Evolutionary conservation across 2,797 vertebrate species (phyloP), one percentile per base, ranked within the genome.

Genomic region (Acanthurus leucopareius): DNA sequence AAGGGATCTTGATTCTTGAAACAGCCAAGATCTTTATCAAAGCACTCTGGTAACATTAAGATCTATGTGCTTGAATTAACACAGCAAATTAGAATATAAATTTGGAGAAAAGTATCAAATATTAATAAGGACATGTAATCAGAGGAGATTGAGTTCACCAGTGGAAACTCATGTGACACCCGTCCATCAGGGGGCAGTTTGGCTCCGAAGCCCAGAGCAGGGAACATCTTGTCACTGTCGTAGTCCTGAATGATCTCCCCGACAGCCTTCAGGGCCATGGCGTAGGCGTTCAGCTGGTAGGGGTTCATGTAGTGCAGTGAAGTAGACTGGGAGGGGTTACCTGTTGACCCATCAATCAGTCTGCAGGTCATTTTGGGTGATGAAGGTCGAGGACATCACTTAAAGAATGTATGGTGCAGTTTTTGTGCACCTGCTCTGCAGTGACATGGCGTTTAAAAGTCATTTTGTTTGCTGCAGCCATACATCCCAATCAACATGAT

Each of bases 181-280:
- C 92, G 94, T 42, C 98, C 97, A 1, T 99, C 98, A 0, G 98
- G 97, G 0, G 97, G 98, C 64, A 99, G 94, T 82, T 98, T 99
- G 91, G 98, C 98, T 0, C 98, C 98, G 3, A 99, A 99, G 38
- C 98, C 98, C 6, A 98, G 93, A 10, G 97, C 98, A 0, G 98
- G 98, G 84, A 98, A 99, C 96, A 98, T 97, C 93, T 98, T 99
- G 92, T 98, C 96, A 1, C 97, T 98, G 96, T 98, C 98, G 0
- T 99, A 99, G 93, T 99, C 97, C 92, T 99, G 98, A 89, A 99
- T 98, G 89, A 99, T 98, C 93, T 99, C 97, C 0, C 98, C 98
- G 0, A 99, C 97, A 0, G 98, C 97, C 20, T 96, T 97, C 88
- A 99, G 96, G 0, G 98, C 98, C 96, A 99, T 96, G 48, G 97